Percentiles rank a stretch among this genome's conserved stretches.
Conservation (phyloP, 2,113 vertebrate genomes). For the Haemorhous mexicanus region DNA sequence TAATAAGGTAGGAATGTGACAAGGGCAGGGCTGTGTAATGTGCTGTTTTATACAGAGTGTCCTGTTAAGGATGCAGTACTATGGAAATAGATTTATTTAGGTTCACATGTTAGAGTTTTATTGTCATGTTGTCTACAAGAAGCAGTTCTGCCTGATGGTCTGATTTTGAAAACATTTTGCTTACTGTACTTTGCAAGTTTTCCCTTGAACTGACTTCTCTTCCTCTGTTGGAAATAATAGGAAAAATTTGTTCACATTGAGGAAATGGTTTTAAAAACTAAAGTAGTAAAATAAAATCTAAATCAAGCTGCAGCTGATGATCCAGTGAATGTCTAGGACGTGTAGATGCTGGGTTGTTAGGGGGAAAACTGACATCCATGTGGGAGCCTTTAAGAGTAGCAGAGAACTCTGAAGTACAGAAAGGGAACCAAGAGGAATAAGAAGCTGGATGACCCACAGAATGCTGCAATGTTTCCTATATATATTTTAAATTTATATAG, state of each 20-base stretch:
- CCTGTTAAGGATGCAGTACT: not conserved
- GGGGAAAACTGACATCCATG: not conserved
- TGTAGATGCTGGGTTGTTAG: not conserved
- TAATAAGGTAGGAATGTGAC: not conserved
- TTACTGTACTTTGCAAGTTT: not conserved
- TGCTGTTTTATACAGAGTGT: not conserved
- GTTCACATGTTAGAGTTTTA: not conserved
- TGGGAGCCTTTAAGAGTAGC: not conserved
- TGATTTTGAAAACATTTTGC: not conserved
- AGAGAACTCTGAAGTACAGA: not conserved
- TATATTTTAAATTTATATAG: not conserved
- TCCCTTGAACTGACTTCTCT: not conserved
- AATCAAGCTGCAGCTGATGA: not conserved
- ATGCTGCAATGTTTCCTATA: not conserved
- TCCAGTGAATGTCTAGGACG: not conserved
- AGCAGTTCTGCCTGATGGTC: not conserved
- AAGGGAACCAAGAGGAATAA: not conserved
- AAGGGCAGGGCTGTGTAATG: not conserved
- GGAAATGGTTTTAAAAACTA: not conserved
- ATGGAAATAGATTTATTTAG: not conserved
- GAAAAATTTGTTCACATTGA: not conserved
- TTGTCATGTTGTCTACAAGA: not conserved
- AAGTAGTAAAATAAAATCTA: not conserved
- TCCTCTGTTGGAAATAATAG: not conserved
- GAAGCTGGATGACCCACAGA: not conserved